phyloP scores from a whole-genome alignment of 2,113 vertebrate genomes.

The Ptyas mucosa region DNA sequence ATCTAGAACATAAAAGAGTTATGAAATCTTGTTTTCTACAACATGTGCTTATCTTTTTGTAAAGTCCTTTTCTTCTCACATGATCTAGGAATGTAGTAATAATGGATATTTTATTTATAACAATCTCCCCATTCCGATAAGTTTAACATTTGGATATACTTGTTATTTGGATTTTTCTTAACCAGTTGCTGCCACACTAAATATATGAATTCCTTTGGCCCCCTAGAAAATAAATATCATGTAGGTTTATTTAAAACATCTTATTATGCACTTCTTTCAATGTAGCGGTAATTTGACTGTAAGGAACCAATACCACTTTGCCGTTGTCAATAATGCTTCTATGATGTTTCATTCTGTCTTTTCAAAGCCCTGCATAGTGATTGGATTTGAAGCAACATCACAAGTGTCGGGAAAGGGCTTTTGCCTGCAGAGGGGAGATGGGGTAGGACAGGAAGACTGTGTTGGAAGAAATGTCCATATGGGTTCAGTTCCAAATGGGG shows the following conservation, averaged over 20 bases:
- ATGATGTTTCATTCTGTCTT: background rate
- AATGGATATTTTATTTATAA: background rate
- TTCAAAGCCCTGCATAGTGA: background rate
- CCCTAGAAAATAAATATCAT: background rate
- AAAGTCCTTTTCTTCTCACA: background rate
- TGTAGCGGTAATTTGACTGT: background rate
- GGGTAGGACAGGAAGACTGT: background rate
- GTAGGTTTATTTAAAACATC: background rate
- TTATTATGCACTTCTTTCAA: background rate
- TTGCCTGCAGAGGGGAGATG: background rate
- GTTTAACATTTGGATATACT: background rate
- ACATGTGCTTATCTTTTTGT: background rate
- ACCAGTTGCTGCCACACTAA: background rate
- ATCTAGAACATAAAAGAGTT: background rate
- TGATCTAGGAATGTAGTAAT: background rate
- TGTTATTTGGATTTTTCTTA: background rate
- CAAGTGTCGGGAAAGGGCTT: background rate
- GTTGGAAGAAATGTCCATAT: too few species aligned
- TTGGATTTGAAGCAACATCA: background rate
- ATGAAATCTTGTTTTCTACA: background rate
- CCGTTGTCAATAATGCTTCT: background rate
- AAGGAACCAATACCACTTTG: background rate
- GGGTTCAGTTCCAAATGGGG: too few species aligned
- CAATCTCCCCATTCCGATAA: accelerated
- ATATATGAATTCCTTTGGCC: background rate